Conservation (phyloP, 2,113 vertebrate species). For the Burhinus bistriatus region DNA sequence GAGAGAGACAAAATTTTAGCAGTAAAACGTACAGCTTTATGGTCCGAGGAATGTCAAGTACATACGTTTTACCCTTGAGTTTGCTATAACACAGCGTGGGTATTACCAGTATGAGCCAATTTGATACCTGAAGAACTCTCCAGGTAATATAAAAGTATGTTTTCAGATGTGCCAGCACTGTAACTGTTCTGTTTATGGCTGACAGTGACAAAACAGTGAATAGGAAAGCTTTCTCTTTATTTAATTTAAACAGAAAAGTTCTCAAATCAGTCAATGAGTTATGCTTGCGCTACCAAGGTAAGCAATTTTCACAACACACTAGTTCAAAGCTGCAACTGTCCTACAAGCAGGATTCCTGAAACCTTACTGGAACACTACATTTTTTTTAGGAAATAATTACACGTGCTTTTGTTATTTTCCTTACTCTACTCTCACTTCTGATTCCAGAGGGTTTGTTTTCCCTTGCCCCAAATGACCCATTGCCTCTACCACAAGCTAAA, state of each 20-base stretch:
- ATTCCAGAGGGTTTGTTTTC: constrained; percentile 38
- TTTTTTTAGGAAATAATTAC: constrained; percentile 34
- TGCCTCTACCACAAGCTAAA: constrained; percentile 33
- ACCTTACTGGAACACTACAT: not conserved
- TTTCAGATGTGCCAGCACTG: not conserved
- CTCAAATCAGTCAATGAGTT: not conserved
- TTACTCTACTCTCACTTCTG: constrained; percentile 3
- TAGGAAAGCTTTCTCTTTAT: not conserved
- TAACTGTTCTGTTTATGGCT: not conserved
- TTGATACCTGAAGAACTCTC: not conserved
- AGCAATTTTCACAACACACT: not conserved
- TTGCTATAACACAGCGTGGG: not conserved
- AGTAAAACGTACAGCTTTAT: not conserved
- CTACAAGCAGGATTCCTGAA: not conserved
- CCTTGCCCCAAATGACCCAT: constrained; percentile 7
- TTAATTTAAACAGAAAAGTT: not conserved
- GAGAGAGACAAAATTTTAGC: not conserved
- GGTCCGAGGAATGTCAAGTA: not conserved
- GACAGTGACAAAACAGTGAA: not conserved
- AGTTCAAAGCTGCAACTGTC: not conserved
- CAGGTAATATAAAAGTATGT: not conserved
- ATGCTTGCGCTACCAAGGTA: not conserved
- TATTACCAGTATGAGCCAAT: not conserved
- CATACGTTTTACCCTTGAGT: not conserved
- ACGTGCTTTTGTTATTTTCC: not conserved